Evolutionary conservation across 2,888 invertebrate species (phyloP), one percentile per base, ranked within the genome.

Genomic region (Psylliodes chrysocephalus): DNA sequence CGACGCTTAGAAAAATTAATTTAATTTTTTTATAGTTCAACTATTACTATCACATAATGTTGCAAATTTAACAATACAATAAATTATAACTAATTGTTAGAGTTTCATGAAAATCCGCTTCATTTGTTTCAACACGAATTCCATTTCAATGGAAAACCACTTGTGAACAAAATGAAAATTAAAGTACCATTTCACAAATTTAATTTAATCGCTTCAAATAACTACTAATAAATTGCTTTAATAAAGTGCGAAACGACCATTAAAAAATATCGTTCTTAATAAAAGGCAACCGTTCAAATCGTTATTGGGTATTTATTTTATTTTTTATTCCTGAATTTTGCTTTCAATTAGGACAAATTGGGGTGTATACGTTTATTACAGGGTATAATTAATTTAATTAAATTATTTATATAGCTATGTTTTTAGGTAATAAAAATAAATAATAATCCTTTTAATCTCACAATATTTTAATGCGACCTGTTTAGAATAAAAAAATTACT

Each of bases 101-200:
- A 30, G 47, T 60, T 52, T 30, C 52, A 30, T 10, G n/a, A 1
- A 28, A 18, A 8, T 28, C 12, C 51, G 8, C 2, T 44, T 44
- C 30, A 60, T 44, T 53, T 60, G 42, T 44, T 53, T 25, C 3
- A 25, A 46, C 14, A 46, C 53, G 22, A 53, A 53, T 60, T 44
- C 44, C 52, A 19, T 60, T 53, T 53, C 46, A 46, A 53, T 60
- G 30, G 22, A 35, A 60, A 60, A 53, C 60, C 53, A 46, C 53
- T 60, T 53, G 33, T 53, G 44, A 35, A 53, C 53, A 19, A 53
- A 35, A 40, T 18, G 44, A 53, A 53, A 60, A 53, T 60, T 53
- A 46, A 60, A 60, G 53, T 30, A 25, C 22, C 22, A 42, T 19
- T 46, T 53, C 35, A 30, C 22, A 33, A 18, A 22, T 60, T 15